These are phyloP conservation scores for Acleris sparsana DNA, from an alignment of 2,888 invertebrate genomes.

Conservation along the genomic window DNA sequence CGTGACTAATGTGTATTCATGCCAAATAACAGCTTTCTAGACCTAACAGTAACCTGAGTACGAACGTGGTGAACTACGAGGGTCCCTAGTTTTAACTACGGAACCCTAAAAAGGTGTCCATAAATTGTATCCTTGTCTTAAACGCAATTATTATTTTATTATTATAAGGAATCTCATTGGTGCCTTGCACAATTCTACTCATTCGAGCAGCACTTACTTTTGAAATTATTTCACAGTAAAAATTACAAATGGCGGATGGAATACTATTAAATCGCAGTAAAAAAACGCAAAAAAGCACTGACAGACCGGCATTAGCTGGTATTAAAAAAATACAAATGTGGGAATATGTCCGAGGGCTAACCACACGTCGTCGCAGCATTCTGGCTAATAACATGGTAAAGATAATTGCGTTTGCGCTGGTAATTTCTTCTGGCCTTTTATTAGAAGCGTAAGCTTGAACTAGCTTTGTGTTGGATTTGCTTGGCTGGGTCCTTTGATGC, in stretches of 20 bases:
- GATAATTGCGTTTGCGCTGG: slow-evolving; percentile 27
- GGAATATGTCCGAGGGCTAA: slow-evolving; percentile 22
- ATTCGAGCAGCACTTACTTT: too few relatives aligned
- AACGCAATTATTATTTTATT: too few relatives aligned
- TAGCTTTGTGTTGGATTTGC: slow-evolving; percentile 2
- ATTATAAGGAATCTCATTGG: too few relatives aligned
- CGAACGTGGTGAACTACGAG: too few relatives aligned
- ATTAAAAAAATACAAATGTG: slow-evolving; percentile 23
- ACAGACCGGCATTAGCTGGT: slow-evolving; percentile 7
- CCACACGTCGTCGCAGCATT: slow-evolving; percentile 20
- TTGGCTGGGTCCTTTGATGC: background rate
- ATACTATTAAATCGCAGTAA: slow-evolving; percentile 14
- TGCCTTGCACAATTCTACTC: too few relatives aligned
- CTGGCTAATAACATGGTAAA: slow-evolving; percentile 17
- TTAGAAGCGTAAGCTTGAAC: slow-evolving; percentile 3
- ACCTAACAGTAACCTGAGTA: too few relatives aligned
- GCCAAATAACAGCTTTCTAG: too few relatives aligned
- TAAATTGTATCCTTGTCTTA: too few relatives aligned
- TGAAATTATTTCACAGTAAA: too few relatives aligned
- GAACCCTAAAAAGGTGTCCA: too few relatives aligned
- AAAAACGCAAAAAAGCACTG: slow-evolving; percentile 19
- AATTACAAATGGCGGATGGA: slow-evolving; percentile 5
- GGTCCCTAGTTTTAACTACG: too few relatives aligned
- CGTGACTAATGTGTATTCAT: too few relatives aligned
- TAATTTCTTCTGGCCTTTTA: slow-evolving; percentile 17